phyloP scores from a whole-genome alignment of 1,140 invertebrate species.

The Pseudomyrmex cubaensis region DNA sequence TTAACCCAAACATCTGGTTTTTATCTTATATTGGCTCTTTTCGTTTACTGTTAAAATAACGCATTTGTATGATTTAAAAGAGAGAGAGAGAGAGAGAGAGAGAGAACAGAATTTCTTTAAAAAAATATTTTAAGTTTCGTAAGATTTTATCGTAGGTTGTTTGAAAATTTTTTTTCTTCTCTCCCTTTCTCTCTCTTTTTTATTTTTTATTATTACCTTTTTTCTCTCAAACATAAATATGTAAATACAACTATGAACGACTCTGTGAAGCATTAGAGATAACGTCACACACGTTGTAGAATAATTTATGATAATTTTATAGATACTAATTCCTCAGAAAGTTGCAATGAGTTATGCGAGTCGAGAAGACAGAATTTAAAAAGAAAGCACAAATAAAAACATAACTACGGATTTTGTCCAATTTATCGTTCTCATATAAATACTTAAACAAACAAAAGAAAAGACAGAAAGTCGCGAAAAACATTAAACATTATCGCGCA shows the following conservation, averaged over 20 bases:
- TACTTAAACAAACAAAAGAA: slow-evolving; percentile 11
- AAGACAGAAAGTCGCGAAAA: slow-evolving; percentile 33
- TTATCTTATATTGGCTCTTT: too few species aligned
- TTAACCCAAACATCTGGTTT: too few species aligned
- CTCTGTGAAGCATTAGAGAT: slow-evolving; percentile 30
- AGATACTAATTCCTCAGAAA: slow-evolving; percentile 67
- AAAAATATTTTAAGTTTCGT: too few species aligned
- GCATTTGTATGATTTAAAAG: too few species aligned
- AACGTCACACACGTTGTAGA: slow-evolving; percentile 17
- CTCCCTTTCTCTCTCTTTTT: slow-evolving; percentile 5
- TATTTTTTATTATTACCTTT: slow-evolving; percentile 16
- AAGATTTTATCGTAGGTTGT: too few species aligned
- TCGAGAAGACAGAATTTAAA: slow-evolving; percentile 21
- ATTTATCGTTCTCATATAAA: slow-evolving; percentile 68
- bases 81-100: too few species aligned
- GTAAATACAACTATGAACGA: slow-evolving; percentile 60
- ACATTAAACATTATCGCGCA: slow-evolving; percentile 33
- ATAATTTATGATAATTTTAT: slow-evolving; percentile 74
- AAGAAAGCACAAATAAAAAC: slow-evolving; percentile 36
- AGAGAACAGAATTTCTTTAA: too few species aligned
- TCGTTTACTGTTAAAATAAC: neutral
- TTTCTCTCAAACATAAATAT: slow-evolving; percentile 63
- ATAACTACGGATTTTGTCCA: slow-evolving; percentile 58
- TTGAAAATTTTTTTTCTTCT: too few species aligned
- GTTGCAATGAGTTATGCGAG: slow-evolving; percentile 16